Evolutionary conservation across 2,888 invertebrate genomes (phyloP).

Genomic region (Epirrhoe tristata): DNA sequence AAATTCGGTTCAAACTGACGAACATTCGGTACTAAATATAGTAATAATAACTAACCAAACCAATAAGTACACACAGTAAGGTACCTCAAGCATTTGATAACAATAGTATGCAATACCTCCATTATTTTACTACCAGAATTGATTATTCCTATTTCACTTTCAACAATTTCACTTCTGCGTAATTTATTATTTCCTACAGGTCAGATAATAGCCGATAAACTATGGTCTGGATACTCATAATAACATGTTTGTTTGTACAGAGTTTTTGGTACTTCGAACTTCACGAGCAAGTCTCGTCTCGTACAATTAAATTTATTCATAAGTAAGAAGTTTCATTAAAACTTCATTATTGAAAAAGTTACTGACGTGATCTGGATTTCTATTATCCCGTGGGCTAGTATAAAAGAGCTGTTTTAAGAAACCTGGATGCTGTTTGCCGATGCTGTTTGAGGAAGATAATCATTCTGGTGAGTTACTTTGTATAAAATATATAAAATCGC

Average conservation of each 20-base stretch:
- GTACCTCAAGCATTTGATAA: neutral
- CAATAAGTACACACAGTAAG: too few relatives aligned
- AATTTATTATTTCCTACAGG: constrained; percentile 32
- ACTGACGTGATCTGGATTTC: constrained; percentile 33
- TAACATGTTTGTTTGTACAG: constrained; percentile 62
- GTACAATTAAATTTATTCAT: constrained; percentile 32
- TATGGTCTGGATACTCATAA: constrained; percentile 59
- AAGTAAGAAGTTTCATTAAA: constrained; percentile 39
- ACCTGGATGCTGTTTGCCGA: constrained; percentile 23
- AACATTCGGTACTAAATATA: too few relatives aligned
- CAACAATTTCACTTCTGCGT: constrained; percentile 17
- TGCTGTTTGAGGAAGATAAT: neutral
- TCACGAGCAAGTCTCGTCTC: constrained; percentile 48
- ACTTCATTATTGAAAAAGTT: constrained; percentile 48
- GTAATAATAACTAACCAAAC: too few relatives aligned
- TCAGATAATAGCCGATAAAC: constrained; percentile 57
- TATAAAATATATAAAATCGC: neutral
- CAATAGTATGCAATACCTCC: neutral
- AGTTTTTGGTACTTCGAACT: constrained; percentile 46
- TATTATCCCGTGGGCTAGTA: constrained; percentile 22
- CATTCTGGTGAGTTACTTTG: constrained; percentile 7
- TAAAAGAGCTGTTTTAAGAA: constrained; percentile 31
- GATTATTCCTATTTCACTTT: neutral
- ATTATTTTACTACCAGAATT: neutral
- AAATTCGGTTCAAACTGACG: too few relatives aligned